These are phyloP conservation scores for Pluvialis apricaria DNA, from an alignment of 2,113 vertebrate genomes.

Conservation along the genomic window DNA sequence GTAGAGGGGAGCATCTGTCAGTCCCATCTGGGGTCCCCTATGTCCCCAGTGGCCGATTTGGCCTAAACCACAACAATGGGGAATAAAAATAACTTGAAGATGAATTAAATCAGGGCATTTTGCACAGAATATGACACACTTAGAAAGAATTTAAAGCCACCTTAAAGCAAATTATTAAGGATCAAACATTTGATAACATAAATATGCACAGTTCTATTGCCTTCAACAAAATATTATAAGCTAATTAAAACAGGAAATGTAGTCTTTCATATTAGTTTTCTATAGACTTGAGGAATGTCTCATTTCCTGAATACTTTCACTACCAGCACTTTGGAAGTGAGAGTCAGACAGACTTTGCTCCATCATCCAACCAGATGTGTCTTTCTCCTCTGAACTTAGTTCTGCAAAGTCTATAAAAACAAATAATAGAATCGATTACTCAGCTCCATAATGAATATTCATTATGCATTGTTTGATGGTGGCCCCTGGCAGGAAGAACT, in stretches of 20 bases:
- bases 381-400: not conserved
- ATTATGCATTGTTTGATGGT: not conserved
- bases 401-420: not conserved
- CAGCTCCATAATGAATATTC: slow-evolving; percentile 17
- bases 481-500: not conserved
- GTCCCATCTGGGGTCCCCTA: too few species aligned
- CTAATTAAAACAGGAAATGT: not conserved
- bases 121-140: not conserved
- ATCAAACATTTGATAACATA: not conserved
- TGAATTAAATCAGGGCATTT: not conserved
- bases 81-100: not conserved
- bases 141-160: not conserved
- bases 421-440: slow-evolving; percentile 5
- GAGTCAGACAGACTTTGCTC: not conserved
- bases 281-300: not conserved
- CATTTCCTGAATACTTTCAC: not conserved
- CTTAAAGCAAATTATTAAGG: not conserved
- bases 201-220: not conserved
- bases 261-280: not conserved
- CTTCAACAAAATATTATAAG: not conserved
- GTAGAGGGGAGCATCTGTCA: too few species aligned
- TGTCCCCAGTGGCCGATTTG: too few species aligned
- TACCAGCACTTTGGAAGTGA: not conserved
- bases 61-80: too few species aligned
- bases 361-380: not conserved